Evolutionary conservation across 2,797 vertebrate genomes (phyloP).

Genomic region (Eupleurogrammus muticus): DNA sequence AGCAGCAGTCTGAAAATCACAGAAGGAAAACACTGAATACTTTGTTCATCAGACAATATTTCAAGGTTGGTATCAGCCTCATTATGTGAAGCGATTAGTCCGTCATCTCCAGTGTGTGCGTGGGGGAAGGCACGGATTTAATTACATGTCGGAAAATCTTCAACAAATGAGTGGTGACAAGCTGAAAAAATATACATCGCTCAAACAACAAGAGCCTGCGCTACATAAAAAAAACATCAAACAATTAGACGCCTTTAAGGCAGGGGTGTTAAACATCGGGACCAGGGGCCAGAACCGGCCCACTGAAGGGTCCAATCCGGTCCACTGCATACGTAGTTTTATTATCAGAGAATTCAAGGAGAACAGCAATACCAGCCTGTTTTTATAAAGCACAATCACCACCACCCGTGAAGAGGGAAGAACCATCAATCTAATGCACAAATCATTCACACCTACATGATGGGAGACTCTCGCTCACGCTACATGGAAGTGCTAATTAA

Average conservation of each 20-base stretch:
- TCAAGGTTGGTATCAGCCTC: not conserved
- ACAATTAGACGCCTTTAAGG: not conserved
- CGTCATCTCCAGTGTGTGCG: not conserved
- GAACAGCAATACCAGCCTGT: too few relatives aligned
- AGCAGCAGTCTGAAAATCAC: constrained; percentile 19
- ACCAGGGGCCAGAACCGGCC: too few relatives aligned
- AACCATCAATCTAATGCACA: too few relatives aligned
- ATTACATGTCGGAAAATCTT: constrained; percentile 10
- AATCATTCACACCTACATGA: too few relatives aligned
- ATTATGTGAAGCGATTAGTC: not conserved
- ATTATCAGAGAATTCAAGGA: too few relatives aligned
- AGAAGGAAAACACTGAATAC: constrained; percentile 1
- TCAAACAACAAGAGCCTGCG: not conserved
- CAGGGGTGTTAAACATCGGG: too few relatives aligned
- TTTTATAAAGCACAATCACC: too few relatives aligned
- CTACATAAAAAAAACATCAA: not conserved
- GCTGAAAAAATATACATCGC: constrained; percentile 5
- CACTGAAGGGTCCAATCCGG: too few relatives aligned
- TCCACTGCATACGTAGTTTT: too few relatives aligned
- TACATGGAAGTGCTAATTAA: too few relatives aligned
- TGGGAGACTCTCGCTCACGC: too few relatives aligned
- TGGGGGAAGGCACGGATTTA: not conserved
- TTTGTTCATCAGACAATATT: constrained; percentile 1
- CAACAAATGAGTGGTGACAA: constrained; percentile 2
- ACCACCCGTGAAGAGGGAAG: too few relatives aligned